Evolutionary conservation across 2,797 vertebrate genomes (phyloP).

Genomic region (Menidia menidia): DNA sequence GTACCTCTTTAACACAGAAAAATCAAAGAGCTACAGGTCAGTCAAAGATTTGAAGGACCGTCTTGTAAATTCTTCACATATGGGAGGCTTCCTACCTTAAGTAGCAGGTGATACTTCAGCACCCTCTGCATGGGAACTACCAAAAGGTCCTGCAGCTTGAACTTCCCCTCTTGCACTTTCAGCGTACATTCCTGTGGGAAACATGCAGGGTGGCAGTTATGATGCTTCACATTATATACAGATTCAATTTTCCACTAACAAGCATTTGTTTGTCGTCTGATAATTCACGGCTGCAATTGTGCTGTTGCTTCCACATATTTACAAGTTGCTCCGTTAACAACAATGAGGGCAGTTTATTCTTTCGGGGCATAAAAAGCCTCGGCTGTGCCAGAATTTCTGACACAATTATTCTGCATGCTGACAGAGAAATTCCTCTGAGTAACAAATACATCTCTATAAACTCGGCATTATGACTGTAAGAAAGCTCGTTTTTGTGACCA

Average conservation of each 20-base stretch:
- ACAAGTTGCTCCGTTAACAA: conserved; percentile 28
- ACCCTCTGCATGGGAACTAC: conserved; percentile 99
- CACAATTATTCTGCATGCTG: conserved; percentile 43
- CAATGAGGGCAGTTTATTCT: conserved; percentile 51
- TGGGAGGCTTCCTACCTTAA: conserved; percentile 86
- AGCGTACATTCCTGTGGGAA: conserved; percentile 82
- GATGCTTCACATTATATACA: conserved; percentile 15
- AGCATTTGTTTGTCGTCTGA: conserved; percentile 43
- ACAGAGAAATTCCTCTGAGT: conserved; percentile 51
- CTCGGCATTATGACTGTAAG: conserved; percentile 19
- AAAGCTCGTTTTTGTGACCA: conserved; percentile 37
- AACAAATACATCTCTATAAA: conserved; percentile 42
- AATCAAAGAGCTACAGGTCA: background rate
- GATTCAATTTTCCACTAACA: conserved; percentile 31
- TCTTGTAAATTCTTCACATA: background rate
- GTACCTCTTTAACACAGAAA: background rate
- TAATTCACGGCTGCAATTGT: conserved; percentile 40
- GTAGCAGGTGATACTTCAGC: conserved; percentile 95
- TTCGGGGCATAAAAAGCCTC: conserved; percentile 33
- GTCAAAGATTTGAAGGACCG: background rate
- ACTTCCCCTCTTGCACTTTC: conserved; percentile 97
- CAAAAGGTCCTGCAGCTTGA: conserved; percentile 95
- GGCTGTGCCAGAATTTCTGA: conserved; percentile 38
- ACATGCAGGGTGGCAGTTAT: conserved; percentile 16
- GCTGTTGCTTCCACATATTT: conserved; percentile 46